Base-by-base conservation (phyloP, 2,888 invertebrate genomes). In the Trissoscelio sp. region DNA sequence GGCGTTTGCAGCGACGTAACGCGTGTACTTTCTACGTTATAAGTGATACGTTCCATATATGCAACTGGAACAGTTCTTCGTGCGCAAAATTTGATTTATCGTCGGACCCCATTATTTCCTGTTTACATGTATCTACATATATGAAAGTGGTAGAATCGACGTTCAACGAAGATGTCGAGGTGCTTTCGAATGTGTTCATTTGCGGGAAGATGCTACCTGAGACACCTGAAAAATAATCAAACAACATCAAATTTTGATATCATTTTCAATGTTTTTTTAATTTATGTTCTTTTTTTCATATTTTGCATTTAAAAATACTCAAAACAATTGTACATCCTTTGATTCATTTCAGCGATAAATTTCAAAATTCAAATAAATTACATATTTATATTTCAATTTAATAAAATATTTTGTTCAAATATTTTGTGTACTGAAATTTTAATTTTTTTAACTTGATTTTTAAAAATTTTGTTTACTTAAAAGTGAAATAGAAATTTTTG, bases 61-160 rank as follows among this genome's bases (percentile, higher is more conserved):
- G 83, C 78, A 83, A 83, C 82, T 83, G 81, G 82, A 82, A 73
- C 83, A 72, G 60, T 82, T 82, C 79, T 78, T 72, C 83, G 75
- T 79, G 80, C 66, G 66, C 74, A 58, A 80, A 75, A 79, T 83
- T 81, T 83, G 82, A 82, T 83, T 83, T 82, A 83, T 78, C 80
- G 74, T 44, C 80, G 74, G 74, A 58, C 79, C 44, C 72, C 79
- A 75, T 81, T 70, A 81, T 83, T 83, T 81, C 74, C 79, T 79
- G 81, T 75, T 83, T 81, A 79, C 77, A 79, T 62, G 79, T 60
- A 79, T 77, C 73, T 79, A 80, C 82, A 82, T 79, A 77, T 73
- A 73, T 69, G 79, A 79, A 82, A 79, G 82, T 79, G 82, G 81
- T 77, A 53, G 67, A 72, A 64, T 75, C 58, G 66, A 58, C 70